Base-by-base conservation (phyloP, 2,113 vertebrate species). In the Phrynosoma blainvillii region DNA sequence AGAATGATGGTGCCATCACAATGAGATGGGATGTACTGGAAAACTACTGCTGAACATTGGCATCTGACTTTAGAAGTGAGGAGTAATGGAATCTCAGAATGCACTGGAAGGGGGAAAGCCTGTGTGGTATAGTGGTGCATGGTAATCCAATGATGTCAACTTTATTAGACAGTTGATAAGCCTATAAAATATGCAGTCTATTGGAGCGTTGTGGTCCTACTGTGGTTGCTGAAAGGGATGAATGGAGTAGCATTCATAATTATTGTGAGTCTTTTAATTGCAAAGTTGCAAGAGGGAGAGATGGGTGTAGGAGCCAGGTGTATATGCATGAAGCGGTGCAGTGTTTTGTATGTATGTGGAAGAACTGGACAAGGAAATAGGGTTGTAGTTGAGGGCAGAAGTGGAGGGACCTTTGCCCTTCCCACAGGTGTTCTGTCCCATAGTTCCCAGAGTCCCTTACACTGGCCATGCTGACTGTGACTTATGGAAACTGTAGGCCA, bases 1-100 rank as follows among this genome's bases (percentile, higher is more conserved):
- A 99, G 98, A 99, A 99, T 99, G 99, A 97, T 98, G 96, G 98
- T 98, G 98, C 98, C 98, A 98, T 98, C 98, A 95, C 98, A 83
- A 91, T 96, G 92, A 93, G 82, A 96, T 27, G 42, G 59, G 56
- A 52, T 71, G 59, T 75, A 27, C 85, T 85, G 74, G n/a, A 36
- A 86, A 77, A 68, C 75, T 25, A 36, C 62, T 81, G 0, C 54
- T 76, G 84, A 83, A 12, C 42, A 68, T 3, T 70, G 40, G 7
- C 56, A 84, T 25, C 4, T 77, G 59, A 32, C 27, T 59, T 89
- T 92, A 82, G 54, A 86, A 93, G 83, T 54, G 62, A 71, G 25
- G 11, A 3, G 1, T 42, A n/a, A 27, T 25, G 12, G 47, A 20
- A 36, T 27, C 7, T 76, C 42, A 10, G 30, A 30, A 30, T 87